A percentile compares a stretch with the other conserved stretches of the same genome.
Evolutionary conservation across 2,888 invertebrate species (phyloP).

Genomic region (Leptarthrus brevirostris): DNA sequence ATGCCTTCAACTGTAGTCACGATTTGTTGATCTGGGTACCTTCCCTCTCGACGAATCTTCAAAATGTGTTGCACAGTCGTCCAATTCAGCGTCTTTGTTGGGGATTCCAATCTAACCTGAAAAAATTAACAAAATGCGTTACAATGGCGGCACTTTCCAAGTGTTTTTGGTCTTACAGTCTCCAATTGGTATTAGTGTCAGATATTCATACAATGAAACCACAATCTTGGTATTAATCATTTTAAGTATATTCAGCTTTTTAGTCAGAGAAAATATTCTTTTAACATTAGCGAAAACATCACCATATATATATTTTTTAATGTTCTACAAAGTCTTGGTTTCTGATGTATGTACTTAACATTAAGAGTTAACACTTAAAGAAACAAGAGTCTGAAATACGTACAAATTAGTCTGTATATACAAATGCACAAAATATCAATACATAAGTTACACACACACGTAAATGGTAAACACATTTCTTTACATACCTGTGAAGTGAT

Average conservation of each 20-base stretch:
- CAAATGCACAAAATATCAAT: conserved; percentile 39
- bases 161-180: too few species aligned
- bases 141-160: too few species aligned
- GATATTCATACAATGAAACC: too few species aligned
- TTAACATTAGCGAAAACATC: conserved; percentile 44
- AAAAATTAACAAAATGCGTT: too few species aligned
- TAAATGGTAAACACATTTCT: not conserved
- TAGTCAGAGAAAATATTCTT: conserved; percentile 35
- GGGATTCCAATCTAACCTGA: too few species aligned
- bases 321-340: conserved; percentile 37
- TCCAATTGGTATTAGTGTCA: too few species aligned
- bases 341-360: not conserved
- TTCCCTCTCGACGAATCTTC: too few species aligned
- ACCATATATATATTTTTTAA: conserved; percentile 37
- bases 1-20: too few species aligned
- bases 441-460: conserved; percentile 2
- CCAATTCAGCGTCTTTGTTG: too few species aligned
- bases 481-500: not conserved
- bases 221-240: not conserved
- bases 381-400: conserved; percentile 10
- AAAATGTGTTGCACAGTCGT: too few species aligned
- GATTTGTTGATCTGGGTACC: too few species aligned
- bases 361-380: conserved; percentile 30
- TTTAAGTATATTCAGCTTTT: conserved; percentile 35
- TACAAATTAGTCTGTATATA: conserved; percentile 19